Percentiles rank a stretch among this genome's conserved stretches.
Conservation (phyloP, 92 coral and sea anemone species). For the Zoanthus solanderi region DNA sequence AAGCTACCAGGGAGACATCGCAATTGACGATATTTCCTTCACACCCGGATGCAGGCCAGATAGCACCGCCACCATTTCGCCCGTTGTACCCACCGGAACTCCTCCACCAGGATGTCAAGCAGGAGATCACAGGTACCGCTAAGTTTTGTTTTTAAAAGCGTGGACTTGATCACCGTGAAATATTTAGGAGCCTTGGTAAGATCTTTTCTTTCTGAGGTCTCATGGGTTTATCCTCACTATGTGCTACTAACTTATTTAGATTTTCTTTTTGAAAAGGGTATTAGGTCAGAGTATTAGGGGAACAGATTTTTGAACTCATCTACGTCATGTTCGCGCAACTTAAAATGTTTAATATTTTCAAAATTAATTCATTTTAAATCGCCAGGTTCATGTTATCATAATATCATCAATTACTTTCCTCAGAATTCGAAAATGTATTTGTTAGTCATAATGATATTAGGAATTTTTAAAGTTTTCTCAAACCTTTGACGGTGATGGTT, state of each 20-base stretch:
- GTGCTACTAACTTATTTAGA: not conserved
- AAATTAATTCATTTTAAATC: too few species aligned
- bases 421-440: too few species aligned
- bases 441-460: too few species aligned
- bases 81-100: slow-evolving; percentile 79
- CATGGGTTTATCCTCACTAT: not conserved
- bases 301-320: too few species aligned
- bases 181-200: too few species aligned
- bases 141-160: not conserved
- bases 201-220: not conserved
- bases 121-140: slow-evolving; percentile 72
- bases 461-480: too few species aligned
- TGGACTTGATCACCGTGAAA: too few species aligned
- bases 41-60: slow-evolving; percentile 95
- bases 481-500: too few species aligned
- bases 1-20: slow-evolving; percentile 93
- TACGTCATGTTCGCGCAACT: too few species aligned
- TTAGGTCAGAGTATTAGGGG: not conserved
- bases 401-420: too few species aligned
- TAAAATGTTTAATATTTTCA: too few species aligned
- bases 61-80: slow-evolving; percentile 84
- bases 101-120: slow-evolving; percentile 80
- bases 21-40: slow-evolving; percentile 95
- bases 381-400: too few species aligned
- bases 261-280: not conserved